Conservation (phyloP, 2,888 invertebrate species). For the Sarcophaga variegata region DNA sequence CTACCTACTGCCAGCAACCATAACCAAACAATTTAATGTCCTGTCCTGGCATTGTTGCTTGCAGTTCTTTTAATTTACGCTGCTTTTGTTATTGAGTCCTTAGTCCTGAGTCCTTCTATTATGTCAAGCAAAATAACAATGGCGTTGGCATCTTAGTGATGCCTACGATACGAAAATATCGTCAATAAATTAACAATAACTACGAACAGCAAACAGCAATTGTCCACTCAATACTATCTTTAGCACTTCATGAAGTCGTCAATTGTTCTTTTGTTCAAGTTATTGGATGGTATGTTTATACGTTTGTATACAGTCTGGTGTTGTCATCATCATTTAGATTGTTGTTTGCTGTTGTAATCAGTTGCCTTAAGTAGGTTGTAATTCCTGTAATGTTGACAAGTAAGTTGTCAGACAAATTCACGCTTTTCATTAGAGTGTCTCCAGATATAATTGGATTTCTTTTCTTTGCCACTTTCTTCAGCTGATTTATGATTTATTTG, state of each 20-base stretch:
- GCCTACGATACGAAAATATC: neutral
- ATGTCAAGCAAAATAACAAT: neutral
- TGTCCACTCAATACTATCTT: constrained; percentile 5
- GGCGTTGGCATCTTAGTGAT: neutral
- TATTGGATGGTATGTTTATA: neutral
- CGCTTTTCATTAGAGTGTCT: too few species aligned
- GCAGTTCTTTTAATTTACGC: neutral
- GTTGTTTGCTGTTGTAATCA: neutral
- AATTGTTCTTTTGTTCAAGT: neutral
- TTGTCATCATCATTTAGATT: neutral
- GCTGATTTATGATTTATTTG: too few species aligned
- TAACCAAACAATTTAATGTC: too few species aligned
- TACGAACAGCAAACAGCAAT: neutral
- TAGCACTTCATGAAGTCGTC: constrained; percentile 37
- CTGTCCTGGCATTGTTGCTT: too few species aligned
- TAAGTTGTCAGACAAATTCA: too few species aligned
- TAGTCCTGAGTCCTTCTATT: neutral
- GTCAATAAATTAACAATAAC: constrained; percentile 30
- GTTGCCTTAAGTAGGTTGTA: too few species aligned
- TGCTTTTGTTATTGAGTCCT: neutral
- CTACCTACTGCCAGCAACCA: neutral
- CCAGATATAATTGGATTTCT: too few species aligned
- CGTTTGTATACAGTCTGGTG: constrained; percentile 1
- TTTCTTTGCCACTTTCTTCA: too few species aligned
- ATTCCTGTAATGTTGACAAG: too few species aligned